phyloP scores from a whole-genome alignment of 2,797 vertebrate species.

The Geotria australis region DNA sequence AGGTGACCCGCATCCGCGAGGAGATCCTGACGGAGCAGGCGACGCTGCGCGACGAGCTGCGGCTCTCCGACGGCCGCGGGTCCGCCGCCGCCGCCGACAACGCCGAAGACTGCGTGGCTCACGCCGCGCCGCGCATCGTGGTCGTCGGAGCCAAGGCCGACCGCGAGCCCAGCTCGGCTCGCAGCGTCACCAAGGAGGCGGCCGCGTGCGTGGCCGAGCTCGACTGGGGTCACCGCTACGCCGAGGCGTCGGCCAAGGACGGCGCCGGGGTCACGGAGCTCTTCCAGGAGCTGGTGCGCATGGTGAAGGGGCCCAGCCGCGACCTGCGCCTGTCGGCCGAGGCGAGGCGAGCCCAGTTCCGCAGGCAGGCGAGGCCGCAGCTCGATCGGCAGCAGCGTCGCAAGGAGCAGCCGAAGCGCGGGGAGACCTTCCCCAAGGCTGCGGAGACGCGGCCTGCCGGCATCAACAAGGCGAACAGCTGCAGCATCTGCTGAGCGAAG shows the following conservation, averaged over 20 bases:
- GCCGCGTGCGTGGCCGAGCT: conserved; percentile 11
- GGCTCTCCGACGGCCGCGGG: background rate
- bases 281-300: conserved; percentile 13
- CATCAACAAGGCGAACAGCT: conserved; percentile 13
- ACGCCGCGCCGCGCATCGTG: conserved; percentile 7
- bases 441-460: conserved; percentile 1
- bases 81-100: too few relatives aligned
- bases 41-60: conserved; percentile 1
- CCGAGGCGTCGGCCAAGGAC: conserved; percentile 16
- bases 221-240: conserved; percentile 13
- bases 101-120: too few relatives aligned
- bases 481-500: conserved; percentile 8
- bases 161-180: conserved; percentile 5
- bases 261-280: conserved; percentile 10
- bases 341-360: conserved; percentile 2
- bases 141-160: conserved; percentile 15
- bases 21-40: conserved; percentile 14
- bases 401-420: conserved; percentile 3
- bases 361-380: too few relatives aligned
- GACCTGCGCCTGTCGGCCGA: conserved; percentile 6
- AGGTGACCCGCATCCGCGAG: conserved; percentile 13
- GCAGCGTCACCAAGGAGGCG: conserved; percentile 6
- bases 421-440: conserved; percentile 5
- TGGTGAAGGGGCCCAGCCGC: conserved; percentile 8
- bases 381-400: too few relatives aligned